Evolutionary conservation across 2,888 invertebrate genomes (phyloP).

Genomic region (Choreutis nemorana): DNA sequence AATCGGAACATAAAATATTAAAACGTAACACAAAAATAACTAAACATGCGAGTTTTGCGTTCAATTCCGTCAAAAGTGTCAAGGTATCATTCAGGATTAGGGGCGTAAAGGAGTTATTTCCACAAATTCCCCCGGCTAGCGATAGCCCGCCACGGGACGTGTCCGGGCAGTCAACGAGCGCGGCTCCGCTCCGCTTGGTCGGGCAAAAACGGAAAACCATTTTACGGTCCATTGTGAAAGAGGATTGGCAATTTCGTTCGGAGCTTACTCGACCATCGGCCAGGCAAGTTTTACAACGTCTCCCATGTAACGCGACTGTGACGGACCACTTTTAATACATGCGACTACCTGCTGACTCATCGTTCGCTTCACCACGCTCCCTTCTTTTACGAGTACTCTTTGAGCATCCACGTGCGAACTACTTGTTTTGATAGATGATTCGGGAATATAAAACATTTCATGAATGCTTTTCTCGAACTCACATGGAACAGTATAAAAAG

Average conservation of each 20-base stretch:
- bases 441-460: no score
- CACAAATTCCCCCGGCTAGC: constrained; percentile 47
- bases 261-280: constrained; percentile 59
- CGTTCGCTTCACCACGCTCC: no score
- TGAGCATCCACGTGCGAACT: no score
- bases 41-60: not conserved
- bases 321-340: constrained; percentile 31
- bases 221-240: constrained; percentile 66
- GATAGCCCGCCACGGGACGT: constrained; percentile 56
- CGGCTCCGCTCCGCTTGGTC: constrained; percentile 53
- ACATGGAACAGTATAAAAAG: no score
- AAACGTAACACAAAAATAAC: not conserved
- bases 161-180: constrained; percentile 61
- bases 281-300: constrained; percentile 55
- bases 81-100: constrained; percentile 14
- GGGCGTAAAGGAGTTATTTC: constrained; percentile 46
- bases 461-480: no score
- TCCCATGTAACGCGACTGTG: constrained; percentile 47
- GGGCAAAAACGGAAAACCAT: constrained; percentile 66
- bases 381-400: no score
- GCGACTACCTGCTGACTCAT: constrained; percentile 10
- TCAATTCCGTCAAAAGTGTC: constrained; percentile 8
- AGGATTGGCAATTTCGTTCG: constrained; percentile 64
- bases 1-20: no score
- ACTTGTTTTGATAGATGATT: no score